These are phyloP conservation scores for Pachypanchax playfairii DNA, from an alignment of 2,113 vertebrate species.

Conservation along the genomic window DNA sequence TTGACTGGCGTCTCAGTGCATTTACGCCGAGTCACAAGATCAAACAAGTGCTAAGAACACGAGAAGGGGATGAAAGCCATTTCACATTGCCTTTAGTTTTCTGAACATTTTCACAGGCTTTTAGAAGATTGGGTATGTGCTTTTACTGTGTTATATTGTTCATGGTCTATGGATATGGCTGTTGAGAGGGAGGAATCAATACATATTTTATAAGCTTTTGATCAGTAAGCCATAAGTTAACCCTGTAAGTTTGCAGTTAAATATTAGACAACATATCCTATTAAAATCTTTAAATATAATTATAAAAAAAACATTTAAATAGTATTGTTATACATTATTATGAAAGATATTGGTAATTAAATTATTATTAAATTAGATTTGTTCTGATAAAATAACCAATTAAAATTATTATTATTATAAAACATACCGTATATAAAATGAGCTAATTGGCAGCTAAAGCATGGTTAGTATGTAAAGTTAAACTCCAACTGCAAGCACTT, in stretches of 20 bases:
- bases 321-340: no score
- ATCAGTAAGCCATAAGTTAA: background rate
- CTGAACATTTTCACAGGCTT: constrained; percentile 7
- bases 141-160: background rate
- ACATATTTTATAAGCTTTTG: background rate
- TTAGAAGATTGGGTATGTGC: background rate
- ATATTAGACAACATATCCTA: background rate
- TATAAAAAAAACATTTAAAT: no score
- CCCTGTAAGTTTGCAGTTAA: background rate
- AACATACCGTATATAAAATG: no score
- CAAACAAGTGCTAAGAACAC: constrained; percentile 6
- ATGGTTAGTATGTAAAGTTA: no score
- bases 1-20: constrained; percentile 45
- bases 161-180: background rate
- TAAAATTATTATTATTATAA: no score
- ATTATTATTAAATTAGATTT: no score
- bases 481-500: no score
- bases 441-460: no score
- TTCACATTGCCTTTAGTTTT: constrained; percentile 26
- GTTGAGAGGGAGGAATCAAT: background rate
- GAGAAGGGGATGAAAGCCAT: constrained; percentile 12
- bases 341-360: no score
- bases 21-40: constrained; percentile 48
- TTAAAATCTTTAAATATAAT: background rate
- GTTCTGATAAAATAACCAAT: no score